phyloP scores from a whole-genome alignment of 2,113 vertebrate genomes.

The Picathartes gymnocephalus region DNA sequence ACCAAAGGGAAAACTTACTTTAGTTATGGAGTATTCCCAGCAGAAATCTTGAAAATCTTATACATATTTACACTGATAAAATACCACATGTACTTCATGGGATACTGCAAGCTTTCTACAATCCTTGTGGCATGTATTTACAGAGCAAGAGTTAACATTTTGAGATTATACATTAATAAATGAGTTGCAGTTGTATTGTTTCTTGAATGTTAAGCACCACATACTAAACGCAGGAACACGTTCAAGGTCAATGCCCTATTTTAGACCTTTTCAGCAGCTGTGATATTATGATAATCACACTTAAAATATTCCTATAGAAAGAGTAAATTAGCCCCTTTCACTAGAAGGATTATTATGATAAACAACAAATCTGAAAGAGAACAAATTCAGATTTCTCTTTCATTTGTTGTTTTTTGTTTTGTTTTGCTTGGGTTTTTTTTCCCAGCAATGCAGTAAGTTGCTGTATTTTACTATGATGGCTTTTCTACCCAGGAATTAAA shows the following conservation, averaged over 20 bases:
- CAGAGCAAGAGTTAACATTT: slow-evolving; percentile 71
- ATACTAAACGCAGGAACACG: slow-evolving; percentile 67
- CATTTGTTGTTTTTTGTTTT: not conserved
- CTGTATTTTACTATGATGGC: slow-evolving; percentile 41
- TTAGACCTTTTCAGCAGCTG: slow-evolving; percentile 77
- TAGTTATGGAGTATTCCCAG: slow-evolving; percentile 65
- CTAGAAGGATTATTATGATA: slow-evolving; percentile 76
- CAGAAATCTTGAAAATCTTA: slow-evolving; percentile 72
- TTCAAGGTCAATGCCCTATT: slow-evolving; percentile 79
- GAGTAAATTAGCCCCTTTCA: slow-evolving; percentile 79
- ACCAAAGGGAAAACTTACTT: slow-evolving; percentile 71
- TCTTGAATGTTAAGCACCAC: slow-evolving; percentile 76
- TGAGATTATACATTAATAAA: slow-evolving; percentile 74
- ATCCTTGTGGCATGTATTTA: slow-evolving; percentile 64
- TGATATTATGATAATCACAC: slow-evolving; percentile 80
- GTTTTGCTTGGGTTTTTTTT: rapidly evolving
- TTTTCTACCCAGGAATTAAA: slow-evolving; percentile 13
- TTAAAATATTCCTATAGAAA: slow-evolving; percentile 81
- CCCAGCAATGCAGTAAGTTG: slow-evolving; percentile 23
- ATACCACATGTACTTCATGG: slow-evolving; percentile 49
- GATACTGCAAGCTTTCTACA: slow-evolving; percentile 51
- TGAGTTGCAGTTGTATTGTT: slow-evolving; percentile 72
- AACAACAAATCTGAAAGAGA: slow-evolving; percentile 71
- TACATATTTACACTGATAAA: slow-evolving; percentile 64
- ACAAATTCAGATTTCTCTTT: slow-evolving; percentile 39